phyloP scores from a whole-genome alignment of 2,888 invertebrate species.

The Asteroscopus sphinx region DNA sequence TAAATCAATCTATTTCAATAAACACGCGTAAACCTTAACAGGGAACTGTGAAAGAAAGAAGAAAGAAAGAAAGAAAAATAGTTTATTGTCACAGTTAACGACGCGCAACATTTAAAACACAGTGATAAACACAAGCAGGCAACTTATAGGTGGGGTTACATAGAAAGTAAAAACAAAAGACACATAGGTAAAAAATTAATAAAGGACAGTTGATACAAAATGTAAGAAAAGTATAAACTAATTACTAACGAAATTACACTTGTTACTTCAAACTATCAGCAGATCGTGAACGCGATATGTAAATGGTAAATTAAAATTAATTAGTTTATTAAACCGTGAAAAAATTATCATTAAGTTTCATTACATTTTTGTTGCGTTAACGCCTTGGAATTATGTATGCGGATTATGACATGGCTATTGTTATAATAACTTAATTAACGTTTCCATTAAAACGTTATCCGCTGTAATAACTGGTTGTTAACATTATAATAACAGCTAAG shows the following conservation, averaged over 20 bases:
- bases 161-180: too few species aligned
- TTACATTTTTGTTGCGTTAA: constrained; percentile 26
- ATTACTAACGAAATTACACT: constrained; percentile 1
- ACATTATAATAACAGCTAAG: constrained; percentile 16
- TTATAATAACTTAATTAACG: constrained; percentile 37
- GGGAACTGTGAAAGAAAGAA: background rate
- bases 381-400: constrained; percentile 41
- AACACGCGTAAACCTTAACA: background rate
- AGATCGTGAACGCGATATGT: constrained; percentile 12
- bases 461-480: constrained; percentile 33
- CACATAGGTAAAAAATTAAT: too few species aligned
- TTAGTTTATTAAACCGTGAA: constrained; percentile 34
- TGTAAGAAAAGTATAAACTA: too few species aligned
- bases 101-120: too few species aligned
- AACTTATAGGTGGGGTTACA: too few species aligned
- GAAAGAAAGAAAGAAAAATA: too few species aligned
- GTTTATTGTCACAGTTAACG: too few species aligned
- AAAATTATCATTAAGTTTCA: constrained; percentile 29
- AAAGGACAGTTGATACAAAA: too few species aligned
- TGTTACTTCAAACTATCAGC: constrained; percentile 7
- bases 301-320: constrained; percentile 16
- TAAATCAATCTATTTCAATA: background rate
- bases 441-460: constrained; percentile 47
- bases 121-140: too few species aligned
- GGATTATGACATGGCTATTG: constrained; percentile 43